Base-by-base conservation (phyloP, 2,888 invertebrate species). In the Anagyrus pseudococci region DNA sequence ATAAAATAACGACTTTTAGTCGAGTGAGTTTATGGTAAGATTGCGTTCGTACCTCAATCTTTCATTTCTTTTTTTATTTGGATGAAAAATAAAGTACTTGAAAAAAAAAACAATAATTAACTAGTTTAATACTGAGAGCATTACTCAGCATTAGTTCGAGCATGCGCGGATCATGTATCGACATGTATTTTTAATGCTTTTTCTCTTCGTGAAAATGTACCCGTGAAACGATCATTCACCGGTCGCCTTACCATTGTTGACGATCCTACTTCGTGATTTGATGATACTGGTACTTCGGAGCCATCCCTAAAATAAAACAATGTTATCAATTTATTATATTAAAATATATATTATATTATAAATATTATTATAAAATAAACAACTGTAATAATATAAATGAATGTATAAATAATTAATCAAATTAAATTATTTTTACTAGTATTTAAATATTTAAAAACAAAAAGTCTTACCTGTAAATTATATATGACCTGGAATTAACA, bases 101-200 rank as follows among this genome's bases (percentile, higher is more conserved):
- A 46, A 17, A 49, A 43, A 48, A 62, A 40, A 58, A 54, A 55
- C 23, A 44, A 62, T 54, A 62, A 59, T 64, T 62, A 58, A 55
- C 60, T 67, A 67, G 20, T 25, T 64, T 58, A 57, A 57, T 58
- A 54, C 62, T 64, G 59, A 59, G 55, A 44, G 20, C 17, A 56
- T 37, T 47, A 33, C 59, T 62, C 66, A 62, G 62, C 48, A 47
- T 57, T 37, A 53, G 52, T 54, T 46, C 33, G 48, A 22, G 67
- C 58, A 55, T 62, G 63, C 33, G 52, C 63, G 62, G 68, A 76
- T 78, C 77, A 77, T 76, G 75, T 74, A 50, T 89, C 89, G 70
- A 89, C 81, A 78, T 90, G 88, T 71, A 92, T 92, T 82, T 89
- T 90, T 54, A 91, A 82, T 29, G 88, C 89, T 72, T 85, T 84